phyloP scores from a whole-genome alignment of 2,113 vertebrate species.

The Syngnathus scovelli region DNA sequence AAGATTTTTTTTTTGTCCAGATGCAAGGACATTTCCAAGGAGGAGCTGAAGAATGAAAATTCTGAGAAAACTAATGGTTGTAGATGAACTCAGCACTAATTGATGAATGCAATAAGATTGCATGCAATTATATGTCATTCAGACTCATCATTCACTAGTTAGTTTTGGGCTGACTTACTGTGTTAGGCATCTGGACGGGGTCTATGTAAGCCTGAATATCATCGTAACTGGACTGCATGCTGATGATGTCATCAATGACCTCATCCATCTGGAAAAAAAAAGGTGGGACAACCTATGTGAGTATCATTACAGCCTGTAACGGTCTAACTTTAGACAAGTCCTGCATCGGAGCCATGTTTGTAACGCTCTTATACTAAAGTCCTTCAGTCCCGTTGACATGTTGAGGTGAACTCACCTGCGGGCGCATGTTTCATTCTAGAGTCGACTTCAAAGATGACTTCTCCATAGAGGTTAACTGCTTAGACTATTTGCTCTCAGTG shows the following conservation, averaged over 20 bases:
- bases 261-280: conserved; percentile 80
- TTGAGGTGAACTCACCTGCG: background rate
- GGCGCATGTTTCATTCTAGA: conserved; percentile 15
- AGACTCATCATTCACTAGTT: background rate
- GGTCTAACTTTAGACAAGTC: background rate
- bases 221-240: conserved; percentile 82
- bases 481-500: conserved; percentile 6
- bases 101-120: background rate
- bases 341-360: background rate
- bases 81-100: background rate
- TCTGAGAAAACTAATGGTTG: background rate
- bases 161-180: conserved; percentile 71
- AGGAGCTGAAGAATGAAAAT: background rate
- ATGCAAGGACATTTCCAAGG: background rate
- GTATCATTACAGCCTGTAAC: background rate
- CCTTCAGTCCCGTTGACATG: background rate
- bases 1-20: background rate
- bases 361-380: conserved; percentile 3
- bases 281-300: background rate
- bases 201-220: conserved; percentile 86
- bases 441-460: conserved; percentile 2
- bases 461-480: background rate
- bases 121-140: background rate
- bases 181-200: conserved; percentile 90
- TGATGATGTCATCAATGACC: conserved; percentile 96